Base-by-base conservation (phyloP, 2,113 vertebrate species). In the Tychaedon coryphoeus region DNA sequence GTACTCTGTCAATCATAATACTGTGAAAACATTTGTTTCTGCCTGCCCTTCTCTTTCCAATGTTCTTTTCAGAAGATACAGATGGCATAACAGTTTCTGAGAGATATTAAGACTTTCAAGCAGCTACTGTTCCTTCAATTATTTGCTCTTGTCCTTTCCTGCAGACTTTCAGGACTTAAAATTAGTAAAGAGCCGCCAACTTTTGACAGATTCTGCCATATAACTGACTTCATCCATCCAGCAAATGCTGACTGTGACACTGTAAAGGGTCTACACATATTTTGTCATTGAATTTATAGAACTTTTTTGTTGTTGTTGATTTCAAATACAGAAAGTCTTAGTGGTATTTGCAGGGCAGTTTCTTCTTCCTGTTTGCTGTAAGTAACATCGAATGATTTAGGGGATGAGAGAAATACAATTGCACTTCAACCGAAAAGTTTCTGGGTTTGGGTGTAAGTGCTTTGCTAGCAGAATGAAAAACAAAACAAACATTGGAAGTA, bases 351-450 rank as follows among this genome's bases (percentile, higher is more conserved):
- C 65, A 70, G 38, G 78, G 53, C 38, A 64, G 33, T n/a, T 82
- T 1, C 0, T 6, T 72, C n/a, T 72, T 23, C 0, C 0, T 36
- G 24, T 66, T 75, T 78, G 19, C 22, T 83, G n/a, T 10, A 6
- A 7, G 5, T 66, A 11, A 15, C 34, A 4, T 16, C 48, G 19
- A 23, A 11, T 48, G 34, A 17, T 19, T 53, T 26, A 31, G 19
- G 57, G 12, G 14, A n/a, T 75, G 40, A 40, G 31, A 64, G 26
- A 34, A 82, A 22, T 23, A 45, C 12, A 58, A 8, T 1, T 66
- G 29, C 19, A 12, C 48, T 50, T 80, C 42, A 73, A 42, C 33
- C 77, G 42, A 50, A 66, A 50, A 10, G 3, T 12, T 92, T 73
- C 60, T 66, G 23, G 8, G 5, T 69, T 83, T 73, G 58, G 4